These are phyloP conservation scores for Euproctis similis DNA, from an alignment of 2,888 invertebrate genomes.

Conservation along the genomic window DNA sequence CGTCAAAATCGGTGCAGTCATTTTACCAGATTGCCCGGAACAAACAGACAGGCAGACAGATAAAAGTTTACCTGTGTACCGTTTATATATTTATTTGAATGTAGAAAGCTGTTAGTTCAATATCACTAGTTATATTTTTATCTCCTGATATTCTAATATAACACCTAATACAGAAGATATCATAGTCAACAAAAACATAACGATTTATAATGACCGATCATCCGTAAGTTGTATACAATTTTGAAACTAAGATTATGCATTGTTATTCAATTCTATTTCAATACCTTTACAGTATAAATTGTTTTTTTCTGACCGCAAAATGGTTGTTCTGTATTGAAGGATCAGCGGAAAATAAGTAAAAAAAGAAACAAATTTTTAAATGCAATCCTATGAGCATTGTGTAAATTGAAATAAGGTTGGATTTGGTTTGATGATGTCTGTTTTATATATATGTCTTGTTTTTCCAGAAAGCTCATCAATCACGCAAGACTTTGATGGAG, in stretches of 20 bases:
- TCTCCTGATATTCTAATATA: constrained; percentile 3
- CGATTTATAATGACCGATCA: constrained; percentile 30
- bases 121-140: no score
- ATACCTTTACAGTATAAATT: constrained; percentile 14
- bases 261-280: not conserved
- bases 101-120: no score
- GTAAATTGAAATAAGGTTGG: constrained; percentile 9
- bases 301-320: constrained; percentile 5
- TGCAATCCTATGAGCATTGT: constrained; percentile 13
- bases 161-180: constrained; percentile 27
- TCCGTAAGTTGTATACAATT: constrained; percentile 20
- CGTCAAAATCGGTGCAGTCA: no score
- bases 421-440: constrained; percentile 8
- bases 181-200: constrained; percentile 25
- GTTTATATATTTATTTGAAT: no score
- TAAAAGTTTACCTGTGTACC: no score
- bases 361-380: constrained; percentile 13
- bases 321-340: constrained; percentile 29
- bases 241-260: constrained; percentile 7
- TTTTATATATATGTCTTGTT: constrained; percentile 29
- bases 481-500: constrained; percentile 58
- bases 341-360: constrained; percentile 34
- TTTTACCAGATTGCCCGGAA: no score
- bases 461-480: constrained; percentile 54
- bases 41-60: no score